Percentiles rank a stretch among this genome's conserved stretches.
Evolutionary conservation across 1,140 invertebrate genomes (phyloP).

Genomic region (Eueides isabella): DNA sequence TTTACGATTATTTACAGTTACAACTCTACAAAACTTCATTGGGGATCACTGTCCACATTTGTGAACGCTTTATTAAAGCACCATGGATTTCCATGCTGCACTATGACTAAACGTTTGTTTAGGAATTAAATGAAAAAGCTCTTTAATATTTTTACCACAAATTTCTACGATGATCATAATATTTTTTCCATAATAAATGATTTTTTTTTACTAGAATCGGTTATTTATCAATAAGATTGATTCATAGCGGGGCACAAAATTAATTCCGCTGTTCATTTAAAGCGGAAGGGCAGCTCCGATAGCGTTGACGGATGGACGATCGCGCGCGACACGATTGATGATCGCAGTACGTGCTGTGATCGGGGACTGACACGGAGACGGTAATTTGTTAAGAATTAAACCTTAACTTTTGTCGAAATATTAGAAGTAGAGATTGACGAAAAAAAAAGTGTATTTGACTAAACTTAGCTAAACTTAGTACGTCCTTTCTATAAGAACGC

Average conservation of each 20-base stretch:
- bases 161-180: not conserved
- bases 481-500: too few relatives aligned
- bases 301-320: conserved; percentile 71
- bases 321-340: conserved; percentile 66
- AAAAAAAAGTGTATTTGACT: too few relatives aligned
- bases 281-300: conserved; percentile 55
- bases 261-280: conserved; percentile 66
- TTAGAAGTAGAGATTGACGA: too few relatives aligned
- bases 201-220: too few relatives aligned
- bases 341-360: conserved; percentile 70
- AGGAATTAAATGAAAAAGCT: not conserved
- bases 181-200: not conserved
- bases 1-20: conserved; percentile 20
- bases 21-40: conserved; percentile 17
- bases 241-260: conserved; percentile 45
- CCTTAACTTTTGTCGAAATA: too few relatives aligned
- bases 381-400: too few relatives aligned
- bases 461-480: too few relatives aligned
- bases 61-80: not conserved
- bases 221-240: not conserved
- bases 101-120: not conserved
- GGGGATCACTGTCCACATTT: not conserved
- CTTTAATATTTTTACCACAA: not conserved
- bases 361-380: too few relatives aligned
- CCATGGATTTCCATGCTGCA: not conserved